Evolutionary conservation across 2,888 invertebrate genomes (phyloP), one percentile per base, ranked within the genome.

Genomic region (Melieria picta): DNA sequence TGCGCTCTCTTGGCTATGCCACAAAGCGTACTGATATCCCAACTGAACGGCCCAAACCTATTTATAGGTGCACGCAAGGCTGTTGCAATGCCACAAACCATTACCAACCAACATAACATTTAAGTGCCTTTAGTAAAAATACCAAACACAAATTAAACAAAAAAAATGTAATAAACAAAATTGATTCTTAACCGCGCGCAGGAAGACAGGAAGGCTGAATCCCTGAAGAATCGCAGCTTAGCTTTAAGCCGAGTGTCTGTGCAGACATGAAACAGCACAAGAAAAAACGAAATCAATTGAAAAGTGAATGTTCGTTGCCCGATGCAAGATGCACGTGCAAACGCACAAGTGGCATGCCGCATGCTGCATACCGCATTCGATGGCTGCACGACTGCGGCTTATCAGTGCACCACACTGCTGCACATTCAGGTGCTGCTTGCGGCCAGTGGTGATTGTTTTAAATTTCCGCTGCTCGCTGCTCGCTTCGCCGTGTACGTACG

Each of bases 21-120:
- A 42, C 67, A 67, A 60, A 60, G 67, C 16, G 67, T 58, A 67
- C 60, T 60, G 67, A 42, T 67, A 50, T 52, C 60, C 16, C 6
- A 45, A 16, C 60, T 58, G 10, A 43, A 6, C 2, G 16, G 43
- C 9, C 43, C 67, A 16, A 67, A 16, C 60, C 16, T 67, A 60
- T 67, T 67, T 67, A 67, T 67, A 67, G 50, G 16, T 45, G 61
- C 58, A 43, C 30, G n/a, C 3, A 47, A 46, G 43, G 47, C 42
- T 45, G 45, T 52, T 5, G 50, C 11, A 43, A 60, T 16, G 52
- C n/a, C 61, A 46, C 6, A 16, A 30, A 67, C n/a, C 7, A 4
- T 7, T 57, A 30, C 9, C 5, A 42, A 16, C n/a, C 9, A 16
- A 52, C 46, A 45, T 52, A 60, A 48, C 50, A 60, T 10, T 7